phyloP scores from a whole-genome alignment of 2,888 invertebrate species.

The Watsonalla binaria region DNA sequence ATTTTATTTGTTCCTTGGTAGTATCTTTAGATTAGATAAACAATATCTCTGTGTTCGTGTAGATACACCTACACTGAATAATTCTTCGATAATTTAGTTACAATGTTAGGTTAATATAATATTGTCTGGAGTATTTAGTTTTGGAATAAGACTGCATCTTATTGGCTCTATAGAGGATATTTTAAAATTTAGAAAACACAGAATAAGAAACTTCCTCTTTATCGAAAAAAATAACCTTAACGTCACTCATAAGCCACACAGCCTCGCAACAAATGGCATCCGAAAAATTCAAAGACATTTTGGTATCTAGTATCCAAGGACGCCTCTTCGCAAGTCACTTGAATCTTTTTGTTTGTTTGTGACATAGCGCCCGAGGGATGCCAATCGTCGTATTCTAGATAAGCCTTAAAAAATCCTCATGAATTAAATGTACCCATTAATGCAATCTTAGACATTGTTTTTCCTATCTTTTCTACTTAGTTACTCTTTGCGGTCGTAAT shows the following conservation, averaged over 20 bases:
- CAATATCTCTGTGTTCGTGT: too few species aligned
- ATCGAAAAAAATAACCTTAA: slow-evolving; percentile 11
- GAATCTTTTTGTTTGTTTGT: slow-evolving; percentile 45
- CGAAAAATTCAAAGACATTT: slow-evolving; percentile 34
- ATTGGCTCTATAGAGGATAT: too few species aligned
- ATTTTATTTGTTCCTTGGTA: too few species aligned
- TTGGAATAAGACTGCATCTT: too few species aligned
- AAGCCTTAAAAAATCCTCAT: slow-evolving; percentile 14
- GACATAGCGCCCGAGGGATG: slow-evolving; percentile 32
- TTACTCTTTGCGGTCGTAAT: too few species aligned
- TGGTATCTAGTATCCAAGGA: slow-evolving; percentile 21
- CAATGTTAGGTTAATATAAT: not conserved
- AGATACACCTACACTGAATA: too few species aligned
- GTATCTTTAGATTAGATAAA: too few species aligned
- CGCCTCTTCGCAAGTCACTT: slow-evolving; percentile 35
- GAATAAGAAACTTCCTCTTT: slow-evolving; percentile 4
- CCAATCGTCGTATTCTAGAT: slow-evolving; percentile 34
- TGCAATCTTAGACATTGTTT: too few species aligned
- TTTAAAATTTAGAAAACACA: not conserved
- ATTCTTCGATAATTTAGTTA: too few species aligned
- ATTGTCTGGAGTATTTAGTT: not conserved
- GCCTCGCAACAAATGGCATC: slow-evolving; percentile 20
- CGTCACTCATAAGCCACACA: slow-evolving; percentile 11
- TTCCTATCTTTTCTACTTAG: too few species aligned
- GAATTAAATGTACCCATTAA: not conserved